Evolutionary conservation across 2,113 vertebrate genomes (phyloP).

Genomic region (Pristiophorus japonicus): DNA sequence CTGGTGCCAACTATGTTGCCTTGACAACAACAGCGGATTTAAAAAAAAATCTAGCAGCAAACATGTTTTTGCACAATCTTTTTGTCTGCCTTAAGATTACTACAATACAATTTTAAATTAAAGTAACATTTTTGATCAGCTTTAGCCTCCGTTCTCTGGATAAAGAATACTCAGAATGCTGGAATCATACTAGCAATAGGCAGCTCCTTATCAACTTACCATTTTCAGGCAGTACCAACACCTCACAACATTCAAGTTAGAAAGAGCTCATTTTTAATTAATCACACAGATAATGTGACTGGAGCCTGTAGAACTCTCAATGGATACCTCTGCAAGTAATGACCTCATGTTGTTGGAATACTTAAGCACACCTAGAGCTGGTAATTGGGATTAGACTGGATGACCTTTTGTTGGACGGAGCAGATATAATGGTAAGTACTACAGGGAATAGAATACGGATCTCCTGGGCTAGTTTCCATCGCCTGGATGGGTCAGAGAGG

Average conservation of each 20-base stretch:
- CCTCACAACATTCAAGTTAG: not conserved
- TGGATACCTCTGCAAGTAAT: not conserved
- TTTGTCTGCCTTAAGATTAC: not conserved
- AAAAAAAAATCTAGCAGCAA: not conserved
- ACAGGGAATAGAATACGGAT: no score
- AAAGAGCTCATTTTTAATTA: not conserved
- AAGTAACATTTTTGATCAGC: not conserved
- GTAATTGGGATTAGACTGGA: no score
- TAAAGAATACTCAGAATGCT: not conserved
- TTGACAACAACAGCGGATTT: not conserved
- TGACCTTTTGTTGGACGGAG: no score
- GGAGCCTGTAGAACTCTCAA: not conserved
- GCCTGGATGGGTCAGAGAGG: no score
- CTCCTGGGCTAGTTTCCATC: no score
- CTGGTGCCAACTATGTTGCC: not conserved
- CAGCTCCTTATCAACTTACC: not conserved
- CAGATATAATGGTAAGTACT: no score
- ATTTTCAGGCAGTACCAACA: not conserved
- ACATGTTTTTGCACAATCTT: not conserved
- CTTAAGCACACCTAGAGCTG: no score
- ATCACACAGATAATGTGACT: not conserved
- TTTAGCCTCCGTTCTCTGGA: not conserved
- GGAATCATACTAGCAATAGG: not conserved
- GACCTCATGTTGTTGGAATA: not conserved
- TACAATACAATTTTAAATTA: not conserved